Evolutionary conservation across 2,888 invertebrate genomes (phyloP), one percentile per base, ranked within the genome.

Genomic region (Atrina japonica): DNA sequence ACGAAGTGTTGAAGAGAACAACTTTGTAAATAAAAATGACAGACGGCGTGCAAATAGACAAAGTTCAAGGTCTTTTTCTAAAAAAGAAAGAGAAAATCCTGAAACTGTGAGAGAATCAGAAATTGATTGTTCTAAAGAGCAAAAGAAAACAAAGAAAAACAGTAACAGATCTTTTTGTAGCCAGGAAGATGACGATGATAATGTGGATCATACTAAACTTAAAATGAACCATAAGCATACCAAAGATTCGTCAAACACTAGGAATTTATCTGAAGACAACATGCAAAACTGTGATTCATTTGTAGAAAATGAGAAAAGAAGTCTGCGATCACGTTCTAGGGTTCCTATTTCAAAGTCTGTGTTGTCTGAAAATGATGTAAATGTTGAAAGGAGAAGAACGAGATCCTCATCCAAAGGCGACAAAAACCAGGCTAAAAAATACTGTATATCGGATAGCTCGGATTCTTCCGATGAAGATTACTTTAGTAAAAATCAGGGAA

Each of bases 311-410:
- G 7, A 21, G 25, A 47, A n/a, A 40, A 53, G 25, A 25, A 2
- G 3, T 41, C 49, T 49, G 18, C 35, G 11, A 49, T 49, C 7
- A 23, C 35, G 14, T 61, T 35, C n/a, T 59, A n/a, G n/a, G n/a
- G n/a, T n/a, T n/a, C n/a, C n/a, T n/a, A n/a, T n/a, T n/a, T n/a
- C n/a, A n/a, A n/a, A n/a, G 16, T 29, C 23, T 29, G 43, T 45
- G 23, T 9, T 50, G 30, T 27, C 40, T 50, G 53, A 50, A 14
- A n/a, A 25, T 49, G 58, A 56, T 7, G 60, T 55, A 18, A 47
- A 35, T 16, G 43, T 49, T 9, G 70, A 66, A 70, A 64, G 66
- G 18, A 53, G n/a, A 50, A 59, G 49, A 16, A 40, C 40, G 50
- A 52, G 35, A 21, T 63, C 50, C 35, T 35, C 35, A 35, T 5